Conservation (phyloP, 23 tunicate species). For the Ascidia mentula region DNA sequence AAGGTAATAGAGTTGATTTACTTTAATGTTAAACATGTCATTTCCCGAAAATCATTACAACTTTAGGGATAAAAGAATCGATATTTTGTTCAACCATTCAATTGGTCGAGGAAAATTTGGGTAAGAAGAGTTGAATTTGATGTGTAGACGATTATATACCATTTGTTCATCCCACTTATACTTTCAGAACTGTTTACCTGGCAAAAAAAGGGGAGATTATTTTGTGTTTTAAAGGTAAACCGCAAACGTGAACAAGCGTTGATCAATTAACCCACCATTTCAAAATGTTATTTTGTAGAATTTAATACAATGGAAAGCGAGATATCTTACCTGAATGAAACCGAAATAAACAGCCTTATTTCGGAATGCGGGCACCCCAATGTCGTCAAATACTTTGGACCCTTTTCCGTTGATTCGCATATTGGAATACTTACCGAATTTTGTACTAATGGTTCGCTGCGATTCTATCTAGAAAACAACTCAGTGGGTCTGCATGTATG, state of each 20-base stretch:
- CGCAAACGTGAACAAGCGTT: neutral
- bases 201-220: neutral
- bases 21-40: too few relatives aligned
- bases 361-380: neutral
- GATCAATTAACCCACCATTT: too few relatives aligned
- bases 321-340: neutral
- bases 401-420: neutral
- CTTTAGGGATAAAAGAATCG: too few relatives aligned
- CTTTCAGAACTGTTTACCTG: neutral
- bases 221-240: neutral
- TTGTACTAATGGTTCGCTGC: constrained; percentile 32
- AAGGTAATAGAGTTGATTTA: too few relatives aligned
- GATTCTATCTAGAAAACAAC: constrained; percentile 24
- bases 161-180: neutral
- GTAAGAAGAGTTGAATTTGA: neutral
- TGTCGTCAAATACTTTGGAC: neutral
- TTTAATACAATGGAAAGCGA: neutral
- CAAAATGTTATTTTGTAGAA: neutral
- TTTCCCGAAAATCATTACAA: too few relatives aligned
- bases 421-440: neutral
- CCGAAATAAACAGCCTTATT: neutral
- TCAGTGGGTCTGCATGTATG: constrained; percentile 11
- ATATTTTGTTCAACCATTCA: neutral
- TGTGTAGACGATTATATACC: neutral
- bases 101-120: neutral